phyloP scores from a whole-genome alignment of 2,888 invertebrate genomes.

The Pterostichus madidus region DNA sequence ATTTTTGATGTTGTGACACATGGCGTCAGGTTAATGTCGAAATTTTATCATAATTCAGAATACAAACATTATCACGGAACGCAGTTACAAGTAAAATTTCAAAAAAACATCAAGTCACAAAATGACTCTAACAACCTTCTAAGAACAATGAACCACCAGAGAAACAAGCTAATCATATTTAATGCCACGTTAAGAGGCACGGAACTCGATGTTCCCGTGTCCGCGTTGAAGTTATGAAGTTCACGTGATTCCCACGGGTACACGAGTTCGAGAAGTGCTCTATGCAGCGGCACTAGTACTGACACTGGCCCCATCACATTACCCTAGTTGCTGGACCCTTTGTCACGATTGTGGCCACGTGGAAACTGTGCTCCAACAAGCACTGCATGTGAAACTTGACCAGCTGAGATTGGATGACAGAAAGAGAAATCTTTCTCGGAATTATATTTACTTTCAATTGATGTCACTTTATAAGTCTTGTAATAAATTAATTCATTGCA shows the following conservation, averaged over 20 bases:
- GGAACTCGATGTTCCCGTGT: background rate
- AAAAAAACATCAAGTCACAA: conserved; percentile 1
- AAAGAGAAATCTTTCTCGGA: background rate
- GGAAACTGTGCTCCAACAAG: conserved; percentile 20
- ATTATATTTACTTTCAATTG: too few species aligned
- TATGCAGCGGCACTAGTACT: background rate
- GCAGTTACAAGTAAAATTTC: too few species aligned
- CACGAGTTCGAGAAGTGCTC: background rate
- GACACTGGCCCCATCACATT: background rate
- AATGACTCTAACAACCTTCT: conserved; percentile 13
- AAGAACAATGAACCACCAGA: conserved; percentile 22
- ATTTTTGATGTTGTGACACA: too few species aligned
- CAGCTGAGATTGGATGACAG: too few species aligned
- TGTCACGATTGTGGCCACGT: conserved; percentile 45
- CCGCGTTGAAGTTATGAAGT: conserved; percentile 11
- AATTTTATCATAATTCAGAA: too few species aligned
- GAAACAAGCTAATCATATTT: conserved; percentile 24
- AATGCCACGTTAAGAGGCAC: conserved; percentile 11
- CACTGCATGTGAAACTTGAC: background rate
- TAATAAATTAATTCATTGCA: too few species aligned
- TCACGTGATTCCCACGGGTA: conserved; percentile 53
- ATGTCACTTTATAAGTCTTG: too few species aligned
- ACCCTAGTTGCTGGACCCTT: conserved; percentile 2
- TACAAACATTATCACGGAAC: too few species aligned
- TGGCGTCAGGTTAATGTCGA: too few species aligned